Base-by-base conservation (phyloP, 2,113 vertebrate genomes). In the Python bivittatus region DNA sequence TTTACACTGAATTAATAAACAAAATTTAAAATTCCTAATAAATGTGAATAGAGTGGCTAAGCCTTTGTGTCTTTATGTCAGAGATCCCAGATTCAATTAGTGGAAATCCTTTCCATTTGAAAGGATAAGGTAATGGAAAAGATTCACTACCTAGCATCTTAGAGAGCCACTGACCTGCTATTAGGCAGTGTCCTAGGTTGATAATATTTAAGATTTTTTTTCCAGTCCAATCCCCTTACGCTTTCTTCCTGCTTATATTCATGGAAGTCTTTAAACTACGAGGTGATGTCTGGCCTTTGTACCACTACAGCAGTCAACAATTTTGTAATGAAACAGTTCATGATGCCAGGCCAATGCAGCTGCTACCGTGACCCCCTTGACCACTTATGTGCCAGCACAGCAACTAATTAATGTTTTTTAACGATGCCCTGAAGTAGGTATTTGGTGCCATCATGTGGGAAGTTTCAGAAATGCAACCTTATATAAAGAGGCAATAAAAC, bases 401-500 rank as follows among this genome's bases (percentile, higher is more conserved):
- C 53, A n/a, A 88, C 11, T 79, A 53, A 57, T 68, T 6, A 5
- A 11, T 5, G 23, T 8, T 0, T 0, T 38, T 2, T 60, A 38
- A 90, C 84, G 91, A 0, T 29, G 10, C 17, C 9, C 88, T 94
- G 89, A 64, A 9, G 93, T 60, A 94, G 95, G 92, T 87, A 91
- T 97, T 93, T 98, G 96, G 96, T 97, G 97, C 98, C 98, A 97
- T 88, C 97, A 0, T 53, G 97, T 95, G 98, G 94, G 84, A 92
- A 92, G 8, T 91, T 94, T 6, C 91, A 94, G 86, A 94, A 96
- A 90, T 97, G 94, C 97, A 97, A 0, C 25, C 58, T 60, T n/a
- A 27, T 0, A 9, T 64, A 90, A 20, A 52, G 15, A 60, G 10
- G 20, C 0, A 15, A 12, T 5, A 56, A 83, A 20, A 92, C 68